A percentile compares a stretch with the other conserved stretches of the same genome.
These are phyloP conservation scores for Diarsia brunnea DNA, from an alignment of 2,888 invertebrate genomes.

Conservation along the genomic window DNA sequence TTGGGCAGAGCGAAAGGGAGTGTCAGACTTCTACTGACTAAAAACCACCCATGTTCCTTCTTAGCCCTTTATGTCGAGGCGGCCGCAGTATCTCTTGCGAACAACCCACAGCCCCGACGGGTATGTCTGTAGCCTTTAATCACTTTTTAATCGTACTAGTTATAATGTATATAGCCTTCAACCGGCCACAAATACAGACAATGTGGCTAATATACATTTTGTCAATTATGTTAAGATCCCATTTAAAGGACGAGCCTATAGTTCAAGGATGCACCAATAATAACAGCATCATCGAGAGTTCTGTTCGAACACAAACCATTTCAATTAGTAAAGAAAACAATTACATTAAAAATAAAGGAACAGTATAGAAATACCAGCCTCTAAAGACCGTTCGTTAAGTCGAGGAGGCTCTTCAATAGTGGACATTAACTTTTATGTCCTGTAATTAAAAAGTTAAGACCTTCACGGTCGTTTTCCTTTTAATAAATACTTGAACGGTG, in stretches of 20 bases:
- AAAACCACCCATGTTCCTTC: too few relatives aligned
- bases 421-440: constrained; percentile 46
- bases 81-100: too few relatives aligned
- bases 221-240: neutral
- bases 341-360: constrained; percentile 17
- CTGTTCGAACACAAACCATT: neutral
- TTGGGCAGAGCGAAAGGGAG: too few relatives aligned
- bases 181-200: too few relatives aligned
- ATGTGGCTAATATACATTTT: neutral
- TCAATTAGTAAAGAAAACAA: constrained; percentile 20
- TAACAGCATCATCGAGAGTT: neutral
- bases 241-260: neutral
- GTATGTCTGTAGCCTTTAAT: too few relatives aligned
- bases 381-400: constrained; percentile 28
- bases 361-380: neutral
- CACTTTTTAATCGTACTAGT: too few relatives aligned
- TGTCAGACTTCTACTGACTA: too few relatives aligned
- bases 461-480: constrained; percentile 50
- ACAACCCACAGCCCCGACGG: too few relatives aligned
- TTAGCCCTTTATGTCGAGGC: too few relatives aligned
- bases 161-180: too few relatives aligned
- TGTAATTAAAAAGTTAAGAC: constrained; percentile 63
- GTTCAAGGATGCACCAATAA: too few relatives aligned
- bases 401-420: constrained; percentile 41
- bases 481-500: constrained; percentile 56